Conservation (phyloP, 2,113 vertebrate species). For the Turnix velox region DNA sequence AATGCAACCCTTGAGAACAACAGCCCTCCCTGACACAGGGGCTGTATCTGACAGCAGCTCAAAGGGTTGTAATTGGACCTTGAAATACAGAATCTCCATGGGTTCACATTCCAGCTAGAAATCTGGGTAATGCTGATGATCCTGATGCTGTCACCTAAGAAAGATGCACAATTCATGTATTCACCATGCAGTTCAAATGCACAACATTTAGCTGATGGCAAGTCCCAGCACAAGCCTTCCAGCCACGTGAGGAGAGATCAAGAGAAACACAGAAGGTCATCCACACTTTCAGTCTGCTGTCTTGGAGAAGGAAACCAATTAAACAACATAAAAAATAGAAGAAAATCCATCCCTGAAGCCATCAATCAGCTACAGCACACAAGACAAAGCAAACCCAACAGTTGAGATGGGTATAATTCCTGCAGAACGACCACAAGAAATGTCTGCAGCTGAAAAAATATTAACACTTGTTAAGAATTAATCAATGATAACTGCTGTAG, state of each 20-base stretch:
- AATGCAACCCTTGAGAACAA: not conserved
- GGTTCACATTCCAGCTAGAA: not conserved
- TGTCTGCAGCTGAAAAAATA: not conserved
- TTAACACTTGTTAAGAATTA: conserved; percentile 43
- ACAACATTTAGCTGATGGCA: not conserved
- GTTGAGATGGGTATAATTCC: not conserved
- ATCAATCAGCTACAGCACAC: not conserved
- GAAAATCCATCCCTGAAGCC: conserved; percentile 21
- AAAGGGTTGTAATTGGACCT: conserved; percentile 40
- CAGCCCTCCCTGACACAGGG: not conserved
- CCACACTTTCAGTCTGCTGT: conserved; percentile 11
- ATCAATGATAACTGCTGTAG: conserved; percentile 15
- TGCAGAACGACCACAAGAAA: conserved; percentile 1
- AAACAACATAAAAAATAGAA: conserved; percentile 39
- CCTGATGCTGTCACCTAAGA: conserved; percentile 24
- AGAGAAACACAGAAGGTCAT: conserved; percentile 18
- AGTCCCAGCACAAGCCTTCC: not conserved
- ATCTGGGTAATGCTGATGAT: not conserved
- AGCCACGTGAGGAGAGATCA: not conserved
- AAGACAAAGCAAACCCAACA: conserved; percentile 2
- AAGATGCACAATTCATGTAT: conserved; percentile 32
- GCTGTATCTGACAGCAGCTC: conserved; percentile 5
- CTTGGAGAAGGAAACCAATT: conserved; percentile 45
- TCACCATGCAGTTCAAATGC: not conserved
- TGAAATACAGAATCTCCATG: conserved; percentile 1